Evolutionary conservation across 2,888 invertebrate genomes (phyloP).

Genomic region (Amphipyra tragopoginis): DNA sequence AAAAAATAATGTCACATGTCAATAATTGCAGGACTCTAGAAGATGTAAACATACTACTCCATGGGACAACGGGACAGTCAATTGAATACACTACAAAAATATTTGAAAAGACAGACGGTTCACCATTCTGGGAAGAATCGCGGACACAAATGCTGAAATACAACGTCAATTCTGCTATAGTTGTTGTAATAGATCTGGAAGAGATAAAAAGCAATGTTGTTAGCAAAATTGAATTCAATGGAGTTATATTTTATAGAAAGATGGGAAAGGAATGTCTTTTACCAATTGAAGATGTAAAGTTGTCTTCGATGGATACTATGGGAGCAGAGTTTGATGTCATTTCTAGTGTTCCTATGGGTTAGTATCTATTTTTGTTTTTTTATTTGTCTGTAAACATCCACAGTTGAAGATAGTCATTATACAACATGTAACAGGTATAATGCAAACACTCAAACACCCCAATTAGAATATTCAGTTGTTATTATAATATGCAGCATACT

Average conservation of each 20-base stretch:
- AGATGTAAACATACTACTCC: constrained; percentile 71
- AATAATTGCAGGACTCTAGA: constrained; percentile 71
- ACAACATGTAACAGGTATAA: too few species aligned
- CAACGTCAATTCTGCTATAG: constrained; percentile 61
- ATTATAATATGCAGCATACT: too few species aligned
- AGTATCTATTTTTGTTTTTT: constrained; percentile 29
- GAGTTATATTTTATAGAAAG: constrained; percentile 70
- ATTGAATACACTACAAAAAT: constrained; percentile 75
- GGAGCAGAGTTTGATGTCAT: constrained; percentile 75
- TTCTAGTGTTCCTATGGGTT: constrained; percentile 62
- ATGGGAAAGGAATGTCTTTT: constrained; percentile 65
- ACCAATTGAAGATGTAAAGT: constrained; percentile 71
- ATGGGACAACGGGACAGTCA: constrained; percentile 61
- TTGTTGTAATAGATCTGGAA: constrained; percentile 67
- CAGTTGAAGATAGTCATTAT: not conserved
- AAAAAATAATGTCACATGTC: too few species aligned
- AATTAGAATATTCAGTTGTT: too few species aligned
- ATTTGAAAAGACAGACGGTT: constrained; percentile 59
- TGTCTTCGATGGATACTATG: constrained; percentile 72
- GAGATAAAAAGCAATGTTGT: constrained; percentile 69
- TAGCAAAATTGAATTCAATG: constrained; percentile 71
- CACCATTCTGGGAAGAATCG: constrained; percentile 73
- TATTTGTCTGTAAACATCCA: not conserved
- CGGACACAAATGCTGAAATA: constrained; percentile 52
- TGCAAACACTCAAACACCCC: too few species aligned